These are phyloP conservation scores for Peromyscus melanophrys DNA, from an alignment of 2,797 vertebrate species.

Conservation along the genomic window DNA sequence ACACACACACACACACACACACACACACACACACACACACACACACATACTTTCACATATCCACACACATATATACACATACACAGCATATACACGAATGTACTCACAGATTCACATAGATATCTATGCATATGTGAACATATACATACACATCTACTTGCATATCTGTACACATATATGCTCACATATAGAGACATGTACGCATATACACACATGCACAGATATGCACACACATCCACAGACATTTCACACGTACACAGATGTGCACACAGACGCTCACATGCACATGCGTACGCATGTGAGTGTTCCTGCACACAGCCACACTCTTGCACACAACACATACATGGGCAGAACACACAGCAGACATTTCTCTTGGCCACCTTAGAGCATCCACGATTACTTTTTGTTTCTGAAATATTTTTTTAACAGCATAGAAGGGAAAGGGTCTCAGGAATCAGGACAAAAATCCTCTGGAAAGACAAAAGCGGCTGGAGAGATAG, in stretches of 20 bases:
- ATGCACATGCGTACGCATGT: background rate
- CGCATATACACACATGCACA: fast-evolving
- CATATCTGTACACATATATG: no score
- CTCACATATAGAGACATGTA: background rate
- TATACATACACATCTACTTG: background rate
- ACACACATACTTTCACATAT: no score
- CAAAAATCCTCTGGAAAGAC: background rate
- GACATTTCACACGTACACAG: no score
- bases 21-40: background rate
- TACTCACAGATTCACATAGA: no score
- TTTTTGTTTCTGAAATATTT: background rate
- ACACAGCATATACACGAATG: background rate
- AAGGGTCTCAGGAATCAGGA: background rate
- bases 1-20: no score
- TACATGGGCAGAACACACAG: background rate
- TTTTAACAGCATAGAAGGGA: background rate
- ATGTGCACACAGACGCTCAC: background rate
- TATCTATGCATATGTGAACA: background rate
- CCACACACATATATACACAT: background rate
- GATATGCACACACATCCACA: background rate
- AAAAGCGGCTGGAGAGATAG: background rate
- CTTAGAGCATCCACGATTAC: no score
- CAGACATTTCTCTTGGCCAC: background rate
- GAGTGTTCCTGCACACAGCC: background rate
- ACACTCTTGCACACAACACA: background rate